A percentile compares a stretch with the other conserved stretches of the same genome.
Conservation (phyloP, 2,797 vertebrate species). For the Mormyrus hasselquistii region DNA sequence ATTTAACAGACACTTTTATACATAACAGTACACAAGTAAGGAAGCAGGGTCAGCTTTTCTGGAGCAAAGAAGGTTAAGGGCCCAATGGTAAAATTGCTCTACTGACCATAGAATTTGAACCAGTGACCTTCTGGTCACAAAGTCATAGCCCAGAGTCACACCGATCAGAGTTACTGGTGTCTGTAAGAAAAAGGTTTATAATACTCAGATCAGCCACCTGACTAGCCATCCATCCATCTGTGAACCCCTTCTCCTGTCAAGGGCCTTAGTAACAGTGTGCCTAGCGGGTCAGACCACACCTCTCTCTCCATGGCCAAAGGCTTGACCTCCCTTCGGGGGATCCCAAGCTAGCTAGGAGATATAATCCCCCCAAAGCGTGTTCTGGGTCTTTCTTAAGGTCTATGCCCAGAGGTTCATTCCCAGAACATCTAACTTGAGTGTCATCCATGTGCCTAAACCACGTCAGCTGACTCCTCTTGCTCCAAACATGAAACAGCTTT, state of each 20-base stretch:
- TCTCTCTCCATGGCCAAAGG: neutral
- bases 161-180: neutral
- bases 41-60: neutral
- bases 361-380: neutral
- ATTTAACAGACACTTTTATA: neutral
- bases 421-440: neutral
- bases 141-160: neutral
- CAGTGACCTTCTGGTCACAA: neutral
- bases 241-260: neutral
- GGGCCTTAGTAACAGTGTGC: neutral
- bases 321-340: neutral
- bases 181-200: neutral
- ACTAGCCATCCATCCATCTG: neutral
- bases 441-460: neutral
- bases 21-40: neutral
- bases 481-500: neutral
- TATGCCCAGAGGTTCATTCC: neutral
- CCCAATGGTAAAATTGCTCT: neutral
- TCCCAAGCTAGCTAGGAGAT: neutral
- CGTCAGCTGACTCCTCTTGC: neutral
- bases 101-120: neutral
- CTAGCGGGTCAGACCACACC: neutral
- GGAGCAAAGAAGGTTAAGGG: neutral
- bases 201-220: neutral
- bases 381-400: neutral